Percentiles rank a stretch among this genome's conserved stretches.
phyloP scores from a whole-genome alignment of 2,888 invertebrate species.

The Acrocera orbiculus region DNA sequence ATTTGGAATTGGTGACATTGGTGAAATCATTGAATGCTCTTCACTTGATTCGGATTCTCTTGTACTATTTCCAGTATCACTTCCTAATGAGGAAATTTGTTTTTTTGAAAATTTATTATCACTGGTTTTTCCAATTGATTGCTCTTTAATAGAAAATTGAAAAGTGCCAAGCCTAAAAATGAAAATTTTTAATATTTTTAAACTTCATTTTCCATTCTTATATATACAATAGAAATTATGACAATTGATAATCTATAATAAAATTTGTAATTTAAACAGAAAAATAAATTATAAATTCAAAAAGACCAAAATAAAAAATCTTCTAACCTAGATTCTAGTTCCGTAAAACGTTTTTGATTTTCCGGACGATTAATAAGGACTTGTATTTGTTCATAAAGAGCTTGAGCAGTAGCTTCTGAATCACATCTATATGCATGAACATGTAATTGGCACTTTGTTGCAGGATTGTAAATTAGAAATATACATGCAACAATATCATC shows the following conservation, averaged over 20 bases:
- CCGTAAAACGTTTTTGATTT: slow-evolving; percentile 68
- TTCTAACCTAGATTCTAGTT: slow-evolving; percentile 46
- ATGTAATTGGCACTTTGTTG: slow-evolving; percentile 85
- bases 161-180: no score
- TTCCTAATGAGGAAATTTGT: slow-evolving; percentile 57
- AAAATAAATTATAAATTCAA: no score
- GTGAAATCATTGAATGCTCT: slow-evolving; percentile 34
- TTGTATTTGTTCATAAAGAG: slow-evolving; percentile 70
- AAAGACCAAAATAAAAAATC: slow-evolving; percentile 3
- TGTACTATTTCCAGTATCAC: slow-evolving; percentile 50
- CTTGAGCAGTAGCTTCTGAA: slow-evolving; percentile 78
- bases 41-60: slow-evolving; percentile 54
- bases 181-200: no score
- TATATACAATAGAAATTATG: no score
- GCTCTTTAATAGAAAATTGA: no score
- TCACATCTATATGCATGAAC: slow-evolving; percentile 92
- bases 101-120: slow-evolving; percentile 26
- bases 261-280: no score
- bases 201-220: no score
- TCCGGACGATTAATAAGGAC: slow-evolving; percentile 66
- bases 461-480: slow-evolving; percentile 80
- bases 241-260: no score
- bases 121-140: no score
- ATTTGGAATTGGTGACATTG: slow-evolving; percentile 27
- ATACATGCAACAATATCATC: slow-evolving; percentile 90